Percentiles rank a stretch among this genome's conserved stretches.
These are phyloP conservation scores for Brachystomella parvula DNA, from an alignment of 1,140 invertebrate species.

Conservation along the genomic window DNA sequence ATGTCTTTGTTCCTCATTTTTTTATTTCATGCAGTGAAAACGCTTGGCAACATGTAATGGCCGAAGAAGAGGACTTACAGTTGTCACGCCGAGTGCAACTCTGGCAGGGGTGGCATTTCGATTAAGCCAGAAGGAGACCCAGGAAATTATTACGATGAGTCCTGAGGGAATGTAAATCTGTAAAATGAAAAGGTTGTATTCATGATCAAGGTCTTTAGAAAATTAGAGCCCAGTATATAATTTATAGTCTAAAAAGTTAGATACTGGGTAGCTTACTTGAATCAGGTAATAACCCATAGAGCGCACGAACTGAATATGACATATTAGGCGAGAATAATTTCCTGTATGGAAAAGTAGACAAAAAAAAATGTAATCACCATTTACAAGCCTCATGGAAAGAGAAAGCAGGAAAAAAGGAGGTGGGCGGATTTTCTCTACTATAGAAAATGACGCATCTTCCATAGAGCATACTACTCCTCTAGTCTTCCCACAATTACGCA, in stretches of 20 bases:
- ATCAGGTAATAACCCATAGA: slow-evolving; percentile 95
- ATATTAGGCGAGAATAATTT: slow-evolving; percentile 94
- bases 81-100: slow-evolving; percentile 92
- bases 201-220: too few relatives aligned
- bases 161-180: slow-evolving; percentile 98
- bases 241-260: too few relatives aligned
- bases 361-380: background rate
- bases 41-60: background rate
- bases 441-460: background rate
- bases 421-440: background rate
- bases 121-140: slow-evolving; percentile 87
- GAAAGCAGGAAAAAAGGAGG: background rate
- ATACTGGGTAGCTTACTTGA: too few relatives aligned
- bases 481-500: background rate
- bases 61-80: slow-evolving; percentile 46
- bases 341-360: slow-evolving; percentile 51
- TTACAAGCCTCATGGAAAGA: too few relatives aligned
- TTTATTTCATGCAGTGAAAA: background rate
- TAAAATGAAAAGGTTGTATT: too few relatives aligned
- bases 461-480: background rate
- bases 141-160: slow-evolving; percentile 97
- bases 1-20: background rate
- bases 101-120: slow-evolving; percentile 92
- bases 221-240: too few relatives aligned
- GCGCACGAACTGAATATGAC: slow-evolving; percentile 94